Evolutionary conservation across 2,888 invertebrate genomes (phyloP), one percentile per base, ranked within the genome.

Genomic region (Nemotelus pantherinus): DNA sequence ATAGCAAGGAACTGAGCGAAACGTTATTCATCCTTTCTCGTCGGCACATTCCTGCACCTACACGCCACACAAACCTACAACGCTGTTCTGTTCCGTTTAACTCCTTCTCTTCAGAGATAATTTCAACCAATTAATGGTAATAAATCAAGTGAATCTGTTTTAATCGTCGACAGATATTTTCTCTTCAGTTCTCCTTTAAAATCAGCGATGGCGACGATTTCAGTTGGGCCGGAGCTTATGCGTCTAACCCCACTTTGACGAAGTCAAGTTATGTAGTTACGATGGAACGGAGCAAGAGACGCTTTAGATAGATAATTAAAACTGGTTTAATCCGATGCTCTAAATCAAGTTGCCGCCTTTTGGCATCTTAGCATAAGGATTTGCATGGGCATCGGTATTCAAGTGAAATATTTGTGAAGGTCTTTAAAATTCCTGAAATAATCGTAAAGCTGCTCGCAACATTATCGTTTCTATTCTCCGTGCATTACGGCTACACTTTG

Each of bases 71-170:
- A 71, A 2, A 41, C 50, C 41, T 60, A 60, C 76, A 43, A 47
- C 48, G 55, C 76, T 25, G 47, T 45, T 65, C 43, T 53, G 64
- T 9, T 44, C 53, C 60, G 76, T 53, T 48, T 45, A 64, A 55
- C 64, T 65, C 64, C 53, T 39, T 60, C 60, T 63, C 64, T 50
- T 55, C 55, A 55, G 68, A 77, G 76, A 78, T 80, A 79, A 80
- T 80, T 79, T 77, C 75, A 79, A 79, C 79, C 80, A 81, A 81
- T 81, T 81, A 81, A 81, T 81, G 78, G 78, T 77, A 80, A 81
- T 81, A 81, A 81, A 81, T 81, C 81, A 81, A 81, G 81, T 80
- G 81, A 81, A 81, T 81, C 81, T 79, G 81, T 81, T 81, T 81
- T 80, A 80, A 81, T 81, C 80, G 80, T 80, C 79, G 80, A 81